Evolutionary conservation across 2,888 invertebrate genomes (phyloP).

Genomic region (Liodrosophila aerea): DNA sequence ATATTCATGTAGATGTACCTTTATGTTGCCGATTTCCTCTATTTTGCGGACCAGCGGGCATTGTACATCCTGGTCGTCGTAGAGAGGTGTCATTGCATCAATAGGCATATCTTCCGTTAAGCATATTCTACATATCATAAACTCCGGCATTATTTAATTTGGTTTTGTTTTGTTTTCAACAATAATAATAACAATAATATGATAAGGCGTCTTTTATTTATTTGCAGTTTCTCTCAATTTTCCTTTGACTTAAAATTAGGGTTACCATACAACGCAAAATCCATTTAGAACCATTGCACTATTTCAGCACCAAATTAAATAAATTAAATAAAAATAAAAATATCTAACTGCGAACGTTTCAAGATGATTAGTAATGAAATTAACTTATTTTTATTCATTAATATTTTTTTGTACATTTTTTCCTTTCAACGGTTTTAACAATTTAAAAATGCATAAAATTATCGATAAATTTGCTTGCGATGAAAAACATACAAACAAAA

Average conservation of each 20-base stretch:
- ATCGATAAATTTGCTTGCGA: no score
- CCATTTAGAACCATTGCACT: no score
- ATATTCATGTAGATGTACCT: constrained; percentile 41
- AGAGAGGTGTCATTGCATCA: constrained; percentile 73
- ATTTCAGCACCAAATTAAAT: neutral
- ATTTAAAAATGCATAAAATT: no score
- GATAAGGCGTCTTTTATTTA: constrained; percentile 29
- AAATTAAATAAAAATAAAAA: neutral
- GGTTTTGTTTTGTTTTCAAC: constrained; percentile 9
- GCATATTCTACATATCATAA: constrained; percentile 78
- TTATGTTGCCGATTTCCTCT: constrained; percentile 79
- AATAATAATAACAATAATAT: constrained; percentile 31
- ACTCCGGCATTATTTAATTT: constrained; percentile 66
- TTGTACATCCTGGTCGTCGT: constrained; percentile 61
- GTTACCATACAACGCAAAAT: constrained; percentile 19
- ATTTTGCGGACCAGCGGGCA: constrained; percentile 75
- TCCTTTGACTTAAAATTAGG: constrained; percentile 24
- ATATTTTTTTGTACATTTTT: no score
- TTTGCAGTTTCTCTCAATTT: constrained; percentile 23
- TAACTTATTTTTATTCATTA: no score
- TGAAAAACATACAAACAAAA: no score
- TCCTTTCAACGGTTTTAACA: no score
- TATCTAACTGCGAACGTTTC: no score
- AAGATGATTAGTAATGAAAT: no score
- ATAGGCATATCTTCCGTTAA: constrained; percentile 69